Percentiles rank a stretch among this genome's conserved stretches.
Evolutionary conservation across 2,113 vertebrate species (phyloP).

Genomic region (Lynx canadensis): DNA sequence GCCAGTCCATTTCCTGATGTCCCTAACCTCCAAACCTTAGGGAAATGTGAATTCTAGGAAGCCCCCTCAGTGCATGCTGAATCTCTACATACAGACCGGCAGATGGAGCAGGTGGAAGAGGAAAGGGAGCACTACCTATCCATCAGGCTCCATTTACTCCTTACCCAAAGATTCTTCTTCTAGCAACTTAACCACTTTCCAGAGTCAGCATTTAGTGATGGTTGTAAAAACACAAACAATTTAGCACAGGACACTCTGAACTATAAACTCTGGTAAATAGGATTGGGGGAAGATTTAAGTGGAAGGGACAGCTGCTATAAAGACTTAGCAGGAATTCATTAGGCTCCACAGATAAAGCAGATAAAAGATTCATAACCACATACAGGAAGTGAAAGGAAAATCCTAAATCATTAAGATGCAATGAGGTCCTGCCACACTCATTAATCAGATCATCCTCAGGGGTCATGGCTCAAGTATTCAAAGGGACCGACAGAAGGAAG

Average conservation of each 20-base stretch:
- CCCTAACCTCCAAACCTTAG: not conserved
- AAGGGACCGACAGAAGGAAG: not conserved
- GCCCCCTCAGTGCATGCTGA: accelerated
- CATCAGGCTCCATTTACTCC: not conserved
- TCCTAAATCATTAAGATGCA: conserved; percentile 75
- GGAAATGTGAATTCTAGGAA: not conserved
- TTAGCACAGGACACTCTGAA: conserved; percentile 71
- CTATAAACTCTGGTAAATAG: conserved; percentile 82
- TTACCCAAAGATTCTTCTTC: not conserved
- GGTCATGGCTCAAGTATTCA: not conserved
- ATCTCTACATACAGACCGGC: not conserved
- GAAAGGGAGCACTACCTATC: not conserved
- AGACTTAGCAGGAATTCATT: conserved; percentile 84
- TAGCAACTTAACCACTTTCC: conserved; percentile 28
- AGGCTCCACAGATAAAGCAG: conserved; percentile 80
- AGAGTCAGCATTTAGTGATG: conserved; percentile 62
- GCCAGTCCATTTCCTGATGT: not conserved
- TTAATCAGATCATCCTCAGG: conserved; percentile 36
- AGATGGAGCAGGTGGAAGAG: not conserved
- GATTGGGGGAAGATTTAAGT: conserved; percentile 83
- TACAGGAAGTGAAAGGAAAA: conserved; percentile 69
- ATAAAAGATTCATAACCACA: conserved; percentile 70
- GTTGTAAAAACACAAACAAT: conserved; percentile 79
- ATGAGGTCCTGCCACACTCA: conserved; percentile 56
- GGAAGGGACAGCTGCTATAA: conserved; percentile 80